phyloP scores from a whole-genome alignment of 1,140 invertebrate species.

The Drosophila ananassae region DNA sequence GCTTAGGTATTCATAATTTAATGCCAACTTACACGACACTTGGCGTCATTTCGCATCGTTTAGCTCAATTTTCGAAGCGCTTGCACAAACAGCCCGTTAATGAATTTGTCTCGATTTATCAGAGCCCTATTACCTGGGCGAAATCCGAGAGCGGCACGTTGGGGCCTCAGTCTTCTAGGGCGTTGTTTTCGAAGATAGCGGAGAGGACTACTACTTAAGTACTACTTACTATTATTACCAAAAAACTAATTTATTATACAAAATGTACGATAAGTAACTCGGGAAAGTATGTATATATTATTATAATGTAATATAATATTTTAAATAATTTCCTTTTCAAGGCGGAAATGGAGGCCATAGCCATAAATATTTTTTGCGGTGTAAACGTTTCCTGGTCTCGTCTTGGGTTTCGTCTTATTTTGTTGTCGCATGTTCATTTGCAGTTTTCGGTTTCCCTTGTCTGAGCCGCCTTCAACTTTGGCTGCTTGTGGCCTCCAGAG shows the following conservation, averaged over 20 bases:
- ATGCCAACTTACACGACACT: slow-evolving; percentile 70
- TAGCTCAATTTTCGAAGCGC: slow-evolving; percentile 58
- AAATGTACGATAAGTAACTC: too few relatives aligned
- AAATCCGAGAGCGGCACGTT: slow-evolving; percentile 8
- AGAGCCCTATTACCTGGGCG: slow-evolving; percentile 9
- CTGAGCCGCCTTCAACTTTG: slow-evolving; percentile 55
- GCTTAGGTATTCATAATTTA: slow-evolving; percentile 76
- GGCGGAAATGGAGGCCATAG: too few relatives aligned
- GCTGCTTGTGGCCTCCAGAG: slow-evolving; percentile 52
- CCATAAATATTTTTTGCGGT: slow-evolving; percentile 25
- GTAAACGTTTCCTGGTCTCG: slow-evolving; percentile 25
- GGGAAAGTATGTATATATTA: too few relatives aligned
- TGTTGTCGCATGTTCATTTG: slow-evolving; percentile 72
- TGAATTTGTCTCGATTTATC: slow-evolving; percentile 56
- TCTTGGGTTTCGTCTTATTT: slow-evolving; percentile 29
- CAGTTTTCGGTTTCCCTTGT: slow-evolving; percentile 51
- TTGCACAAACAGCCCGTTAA: slow-evolving; percentile 51
- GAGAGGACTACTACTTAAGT: neutral
- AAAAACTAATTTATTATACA: too few relatives aligned
- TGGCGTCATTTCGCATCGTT: slow-evolving; percentile 72
- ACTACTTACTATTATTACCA: too few relatives aligned
- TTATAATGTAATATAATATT: too few relatives aligned
- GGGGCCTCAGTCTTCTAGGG: neutral
- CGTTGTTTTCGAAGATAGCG: neutral
- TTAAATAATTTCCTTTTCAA: too few relatives aligned